A percentile compares a stretch with the other conserved stretches of the same genome.
These are phyloP conservation scores for Melitaea cinxia DNA, from an alignment of 1,140 invertebrate species.

Conservation along the genomic window DNA sequence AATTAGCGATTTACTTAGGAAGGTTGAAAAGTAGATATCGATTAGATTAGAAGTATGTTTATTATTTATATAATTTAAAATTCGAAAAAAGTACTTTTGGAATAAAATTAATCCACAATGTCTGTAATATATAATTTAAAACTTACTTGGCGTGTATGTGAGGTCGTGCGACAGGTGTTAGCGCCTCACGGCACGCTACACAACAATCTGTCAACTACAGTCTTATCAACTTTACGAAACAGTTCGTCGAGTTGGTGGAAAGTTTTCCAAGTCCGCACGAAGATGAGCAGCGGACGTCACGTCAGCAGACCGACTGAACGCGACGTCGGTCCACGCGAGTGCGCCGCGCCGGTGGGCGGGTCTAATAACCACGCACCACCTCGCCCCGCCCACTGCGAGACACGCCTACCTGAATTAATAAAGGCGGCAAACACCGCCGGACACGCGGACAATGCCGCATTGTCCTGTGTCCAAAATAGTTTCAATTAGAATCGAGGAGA, in stretches of 20 bases:
- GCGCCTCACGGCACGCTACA: constrained; percentile 21
- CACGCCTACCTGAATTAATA: constrained; percentile 80
- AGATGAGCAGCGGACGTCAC: constrained; percentile 66
- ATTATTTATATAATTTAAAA: no score
- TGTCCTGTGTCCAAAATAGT: constrained; percentile 79
- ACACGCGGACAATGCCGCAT: constrained; percentile 79
- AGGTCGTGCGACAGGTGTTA: constrained; percentile 49
- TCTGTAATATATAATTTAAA: constrained; percentile 6
- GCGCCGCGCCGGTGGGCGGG: constrained; percentile 64
- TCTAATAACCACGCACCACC: constrained; percentile 46
- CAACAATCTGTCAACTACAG: constrained; percentile 15
- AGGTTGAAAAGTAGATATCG: no score
- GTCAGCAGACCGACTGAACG: constrained; percentile 70
- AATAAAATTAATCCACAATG: constrained; percentile 1
- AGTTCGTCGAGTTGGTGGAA: constrained; percentile 45
- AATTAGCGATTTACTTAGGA: no score
- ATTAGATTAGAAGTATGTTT: no score
- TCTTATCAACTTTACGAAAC: constrained; percentile 28
- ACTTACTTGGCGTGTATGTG: constrained; percentile 74
- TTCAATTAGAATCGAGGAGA: constrained; percentile 78
- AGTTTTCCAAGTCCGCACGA: constrained; percentile 46
- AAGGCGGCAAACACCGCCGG: constrained; percentile 78
- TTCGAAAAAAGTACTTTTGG: no score
- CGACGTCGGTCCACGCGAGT: constrained; percentile 41
- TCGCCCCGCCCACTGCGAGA: constrained; percentile 55